Percentiles rank a stretch among this genome's conserved stretches.
Conservation (phyloP, 2,888 invertebrate genomes). For the Standfussiana lucernea region DNA sequence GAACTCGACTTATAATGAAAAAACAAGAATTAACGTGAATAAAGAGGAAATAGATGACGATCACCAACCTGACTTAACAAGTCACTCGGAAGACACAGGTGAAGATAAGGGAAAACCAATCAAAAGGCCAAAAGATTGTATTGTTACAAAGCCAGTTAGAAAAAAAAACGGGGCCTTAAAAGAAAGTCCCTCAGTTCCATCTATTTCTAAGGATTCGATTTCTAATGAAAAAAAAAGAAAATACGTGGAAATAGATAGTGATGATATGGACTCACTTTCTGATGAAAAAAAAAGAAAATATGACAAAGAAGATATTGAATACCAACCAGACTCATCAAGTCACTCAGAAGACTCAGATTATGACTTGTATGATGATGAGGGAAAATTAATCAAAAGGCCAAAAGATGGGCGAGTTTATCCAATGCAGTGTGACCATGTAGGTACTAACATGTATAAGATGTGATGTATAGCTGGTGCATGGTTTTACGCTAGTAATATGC, state of each 20-base stretch:
- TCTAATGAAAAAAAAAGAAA: background rate
- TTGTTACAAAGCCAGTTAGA: rapidly evolving
- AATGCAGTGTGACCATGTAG: conserved; percentile 54
- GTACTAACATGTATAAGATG: too few relatives aligned
- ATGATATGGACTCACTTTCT: conserved; percentile 28
- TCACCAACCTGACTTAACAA: too few relatives aligned
- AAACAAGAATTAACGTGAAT: too few relatives aligned
- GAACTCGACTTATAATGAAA: conserved; percentile 10
- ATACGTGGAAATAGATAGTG: background rate
- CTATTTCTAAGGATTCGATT: conserved; percentile 10
- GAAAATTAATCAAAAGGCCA: conserved; percentile 15
- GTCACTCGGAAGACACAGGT: too few relatives aligned
- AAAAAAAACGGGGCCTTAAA: background rate
- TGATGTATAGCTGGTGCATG: background rate
- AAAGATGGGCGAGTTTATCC: conserved; percentile 31
- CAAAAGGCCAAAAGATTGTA: too few relatives aligned
- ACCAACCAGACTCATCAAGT: conserved; percentile 49
- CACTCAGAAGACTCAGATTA: conserved; percentile 52
- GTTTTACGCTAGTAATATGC: background rate
- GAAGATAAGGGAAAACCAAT: too few relatives aligned
- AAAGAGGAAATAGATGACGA: too few relatives aligned
- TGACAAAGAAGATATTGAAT: conserved; percentile 5
- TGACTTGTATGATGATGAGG: conserved; percentile 44
- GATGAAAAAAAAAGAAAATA: background rate
- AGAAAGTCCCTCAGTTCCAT: background rate